Evolutionary conservation across 2,888 invertebrate species (phyloP).

Genomic region (Spisula subtruncata): DNA sequence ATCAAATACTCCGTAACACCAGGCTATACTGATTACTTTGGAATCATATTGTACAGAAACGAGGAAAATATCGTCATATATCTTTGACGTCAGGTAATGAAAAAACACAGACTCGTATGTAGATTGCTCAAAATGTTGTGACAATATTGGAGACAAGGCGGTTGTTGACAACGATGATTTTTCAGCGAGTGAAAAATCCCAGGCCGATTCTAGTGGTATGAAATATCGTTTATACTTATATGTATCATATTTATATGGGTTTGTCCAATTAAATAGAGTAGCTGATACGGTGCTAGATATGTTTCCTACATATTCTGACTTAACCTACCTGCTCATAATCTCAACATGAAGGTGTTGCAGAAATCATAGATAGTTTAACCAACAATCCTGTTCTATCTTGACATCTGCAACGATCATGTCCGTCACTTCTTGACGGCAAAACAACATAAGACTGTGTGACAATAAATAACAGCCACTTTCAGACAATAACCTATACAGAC

Average conservation of each 20-base stretch:
- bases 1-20: background rate
- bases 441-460: background rate
- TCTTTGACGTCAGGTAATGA: constrained; percentile 33
- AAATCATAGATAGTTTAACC: too few species aligned
- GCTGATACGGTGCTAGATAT: too few species aligned
- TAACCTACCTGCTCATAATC: too few species aligned
- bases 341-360: too few species aligned
- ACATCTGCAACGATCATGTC: too few species aligned
- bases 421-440: too few species aligned
- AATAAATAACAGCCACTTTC: background rate
- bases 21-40: background rate
- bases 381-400: too few species aligned
- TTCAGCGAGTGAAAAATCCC: constrained; percentile 27
- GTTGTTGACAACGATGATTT: constrained; percentile 25
- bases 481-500: background rate
- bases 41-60: background rate
- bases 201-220: constrained; percentile 22
- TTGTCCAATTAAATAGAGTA: background rate
- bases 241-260: background rate
- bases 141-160: background rate
- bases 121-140: constrained; percentile 39
- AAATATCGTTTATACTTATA: background rate
- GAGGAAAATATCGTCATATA: constrained; percentile 40
- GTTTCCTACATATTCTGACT: too few species aligned
- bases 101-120: constrained; percentile 17